Evolutionary conservation across 2,113 vertebrate species (phyloP).

Genomic region (Ceyx margarethae): DNA sequence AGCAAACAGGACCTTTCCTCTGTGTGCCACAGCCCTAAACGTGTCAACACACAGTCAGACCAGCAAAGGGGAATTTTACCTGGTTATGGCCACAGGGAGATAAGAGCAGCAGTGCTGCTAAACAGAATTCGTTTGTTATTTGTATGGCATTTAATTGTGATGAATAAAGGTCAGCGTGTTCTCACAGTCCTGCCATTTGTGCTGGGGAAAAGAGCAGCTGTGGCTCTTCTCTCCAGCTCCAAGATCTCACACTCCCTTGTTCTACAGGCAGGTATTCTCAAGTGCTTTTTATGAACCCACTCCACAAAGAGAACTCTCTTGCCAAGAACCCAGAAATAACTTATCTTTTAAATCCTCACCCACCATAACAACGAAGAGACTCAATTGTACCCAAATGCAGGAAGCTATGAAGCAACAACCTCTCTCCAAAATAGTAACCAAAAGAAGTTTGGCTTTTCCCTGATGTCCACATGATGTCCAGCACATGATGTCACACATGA

Average conservation of each 20-base stretch:
- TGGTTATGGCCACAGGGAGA: background rate
- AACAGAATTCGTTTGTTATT: constrained; percentile 27
- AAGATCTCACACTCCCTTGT: background rate
- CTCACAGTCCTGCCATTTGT: background rate
- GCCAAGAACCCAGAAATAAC: background rate
- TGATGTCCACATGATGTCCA: background rate
- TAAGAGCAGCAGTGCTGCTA: background rate
- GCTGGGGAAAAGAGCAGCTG: background rate
- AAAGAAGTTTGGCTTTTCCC: background rate
- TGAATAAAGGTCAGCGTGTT: constrained; percentile 28
- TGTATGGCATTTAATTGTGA: background rate
- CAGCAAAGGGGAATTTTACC: background rate
- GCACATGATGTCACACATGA: too few species aligned
- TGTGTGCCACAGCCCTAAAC: background rate
- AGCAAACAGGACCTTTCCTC: background rate
- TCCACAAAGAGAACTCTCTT: background rate
- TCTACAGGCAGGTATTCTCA: background rate
- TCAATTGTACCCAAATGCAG: background rate
- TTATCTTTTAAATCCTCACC: background rate
- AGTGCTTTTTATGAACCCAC: background rate
- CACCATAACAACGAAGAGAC: background rate
- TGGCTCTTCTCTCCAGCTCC: background rate
- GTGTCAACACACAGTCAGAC: background rate
- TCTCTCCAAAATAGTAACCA: background rate
- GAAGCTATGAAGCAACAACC: background rate